Base-by-base conservation (phyloP, 92 coral and sea anemone genomes). In the Phenganax subtilis region DNA sequence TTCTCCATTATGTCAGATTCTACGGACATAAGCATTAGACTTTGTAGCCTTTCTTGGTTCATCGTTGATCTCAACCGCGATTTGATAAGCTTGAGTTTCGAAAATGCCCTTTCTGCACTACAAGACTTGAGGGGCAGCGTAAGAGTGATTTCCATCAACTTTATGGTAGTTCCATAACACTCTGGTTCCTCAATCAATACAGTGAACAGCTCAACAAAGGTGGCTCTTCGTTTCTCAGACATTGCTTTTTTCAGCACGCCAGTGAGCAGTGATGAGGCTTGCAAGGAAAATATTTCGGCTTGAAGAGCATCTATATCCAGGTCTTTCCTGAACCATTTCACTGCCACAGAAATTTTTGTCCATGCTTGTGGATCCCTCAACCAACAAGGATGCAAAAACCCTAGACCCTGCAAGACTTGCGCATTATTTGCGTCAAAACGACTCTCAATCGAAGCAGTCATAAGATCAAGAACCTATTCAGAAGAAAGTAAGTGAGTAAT, bases 31-130 rank as follows among this genome's bases (percentile, higher is more conserved):
- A 66, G 47, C 72, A 72, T 52, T 47, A 47, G 77, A 72, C 58
- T 72, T 52, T 71, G 75, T 44, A 71, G 75, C 57, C 75, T 37
- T 71, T 71, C 75, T 71, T 71, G 75, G 75, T 73, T 73, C 77
- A 52, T 73, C 61, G 55, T 73, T 68, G 73, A 68, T 68, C 73
- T 68, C 54, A 68, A 68, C 53, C 73, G 73, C 31, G 73, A 68
- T 68, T 68, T 68, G 72, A 68, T 68, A 68, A 68, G 53, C 73
- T 68, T 68, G 73, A 68, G 73, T 53, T 68, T 68, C n/a, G 73
- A 68, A 30, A 68, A 68, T 68, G 73, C 53, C 20, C 54, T 68
- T 68, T 68, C 73, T 73, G 77, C 60, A 16, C 61, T 73, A 54
- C 77, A 73, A 52, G 59, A 73, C 11, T 59, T 52, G 59, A 73